Base-by-base conservation (phyloP, 2,797 vertebrate species). In the Choloepus didactylus region DNA sequence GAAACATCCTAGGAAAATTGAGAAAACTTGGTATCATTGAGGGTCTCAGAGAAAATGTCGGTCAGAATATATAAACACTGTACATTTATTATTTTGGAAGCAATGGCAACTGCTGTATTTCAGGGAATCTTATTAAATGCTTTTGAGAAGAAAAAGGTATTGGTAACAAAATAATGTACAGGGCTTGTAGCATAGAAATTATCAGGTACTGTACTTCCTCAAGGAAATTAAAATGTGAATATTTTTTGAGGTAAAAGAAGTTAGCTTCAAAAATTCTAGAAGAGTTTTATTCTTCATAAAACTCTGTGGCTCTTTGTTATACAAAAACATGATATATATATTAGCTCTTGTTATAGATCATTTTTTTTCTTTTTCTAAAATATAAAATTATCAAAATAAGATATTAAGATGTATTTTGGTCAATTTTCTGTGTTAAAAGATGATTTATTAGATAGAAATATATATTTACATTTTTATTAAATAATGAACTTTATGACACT, bases 111-210 rank as follows among this genome's bases (percentile, higher is more conserved):
- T 54, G 67, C 12, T 82, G 0, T 1, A 73, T 95, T 97, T 97
- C 73, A 94, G 49, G 21, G 14, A 70, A 62, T 59, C 11, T 93
- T 69, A 86, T 77, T 79, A 54, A 73, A 69, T 95, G 31, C 59
- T 89, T n/a, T 92, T 56, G 54, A 59, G n/a, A 93, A 91, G 84
- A 38, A 66, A 90, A 79, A 7, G n/a, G 93, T 95, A 95, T 49
- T 46, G 60, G 29, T 87, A 86, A 56, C 5, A 93, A 79, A 92
- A 70, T 72, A 79, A 93, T 67, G 90, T 94, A 23, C 8, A 70
- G 14, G 5, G 8, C 9, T 31, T 8, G 70, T 85, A 76, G n/a
- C 64, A 5, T 4, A 87, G 92, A 97, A 88, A 89, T 54, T 84
- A 18, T 94, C 81, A 85, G 5, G 1, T 31, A 84, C 9, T 91